phyloP scores from a whole-genome alignment of 92 coral and sea anemone genomes.

The Anthopleura xanthogrammica region DNA sequence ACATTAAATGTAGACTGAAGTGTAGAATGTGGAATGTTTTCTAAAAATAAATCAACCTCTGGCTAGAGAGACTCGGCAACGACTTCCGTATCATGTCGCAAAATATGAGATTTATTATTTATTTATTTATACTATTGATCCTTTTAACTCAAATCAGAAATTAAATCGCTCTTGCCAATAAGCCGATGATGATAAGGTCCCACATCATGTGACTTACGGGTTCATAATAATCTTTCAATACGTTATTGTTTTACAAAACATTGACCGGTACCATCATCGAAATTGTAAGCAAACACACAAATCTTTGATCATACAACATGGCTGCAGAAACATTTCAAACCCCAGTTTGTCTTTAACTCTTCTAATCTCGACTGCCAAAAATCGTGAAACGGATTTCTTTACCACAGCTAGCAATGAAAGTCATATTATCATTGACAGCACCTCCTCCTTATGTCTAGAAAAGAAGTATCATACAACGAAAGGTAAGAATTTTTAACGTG shows the following conservation, averaged over 20 bases:
- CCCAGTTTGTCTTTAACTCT: background rate
- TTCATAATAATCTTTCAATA: background rate
- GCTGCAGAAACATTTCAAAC: background rate
- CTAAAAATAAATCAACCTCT: too few species aligned
- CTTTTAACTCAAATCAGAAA: too few species aligned
- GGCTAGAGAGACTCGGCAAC: too few species aligned
- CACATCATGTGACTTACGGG: background rate
- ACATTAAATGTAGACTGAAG: too few species aligned
- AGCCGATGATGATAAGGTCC: background rate
- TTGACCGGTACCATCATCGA: constrained; percentile 23
- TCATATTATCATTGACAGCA: background rate
- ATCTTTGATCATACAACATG: background rate
- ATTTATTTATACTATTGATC: too few species aligned
- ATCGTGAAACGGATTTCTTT: too few species aligned
- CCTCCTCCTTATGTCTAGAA: constrained; percentile 21
- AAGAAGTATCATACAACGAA: constrained; percentile 7
- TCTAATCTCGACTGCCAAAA: too few species aligned
- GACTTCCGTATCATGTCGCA: too few species aligned
- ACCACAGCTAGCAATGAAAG: constrained; percentile 13
- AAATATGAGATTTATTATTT: too few species aligned
- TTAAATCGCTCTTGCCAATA: too few species aligned
- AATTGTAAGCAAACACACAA: background rate
- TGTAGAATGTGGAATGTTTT: too few species aligned
- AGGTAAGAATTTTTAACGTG: background rate
- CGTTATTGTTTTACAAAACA: constrained; percentile 11